Conservation (phyloP, 2,797 vertebrate species). For the Muscicapa comitata region DNA sequence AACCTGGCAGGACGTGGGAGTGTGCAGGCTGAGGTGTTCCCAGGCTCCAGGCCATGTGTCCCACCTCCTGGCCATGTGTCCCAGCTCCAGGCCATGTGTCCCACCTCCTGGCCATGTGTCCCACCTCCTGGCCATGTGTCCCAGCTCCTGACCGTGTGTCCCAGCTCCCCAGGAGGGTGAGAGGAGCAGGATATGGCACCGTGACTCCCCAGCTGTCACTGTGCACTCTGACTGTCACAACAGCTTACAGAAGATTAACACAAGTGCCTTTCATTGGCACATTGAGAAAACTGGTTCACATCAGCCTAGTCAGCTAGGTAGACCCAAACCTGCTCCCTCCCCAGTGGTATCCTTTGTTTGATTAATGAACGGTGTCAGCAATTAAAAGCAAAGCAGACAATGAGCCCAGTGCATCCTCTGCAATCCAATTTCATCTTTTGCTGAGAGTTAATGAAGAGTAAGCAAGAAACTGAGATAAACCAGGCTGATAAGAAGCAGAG, state of each 20-base stretch:
- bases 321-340: neutral
- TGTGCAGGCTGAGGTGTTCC: constrained; percentile 66
- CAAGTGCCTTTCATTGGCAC: constrained; percentile 35
- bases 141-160: constrained; percentile 24
- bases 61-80: neutral
- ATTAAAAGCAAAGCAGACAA: constrained; percentile 15
- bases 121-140: neutral
- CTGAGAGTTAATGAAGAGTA: constrained; percentile 75
- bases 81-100: constrained; percentile 1
- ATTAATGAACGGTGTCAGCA: constrained; percentile 45
- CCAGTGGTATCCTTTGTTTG: constrained; percentile 39
- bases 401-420: neutral
- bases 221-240: neutral
- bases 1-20: constrained; percentile 73
- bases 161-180: neutral
- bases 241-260: neutral
- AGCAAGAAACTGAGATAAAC: constrained; percentile 75
- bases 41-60: constrained; percentile 70
- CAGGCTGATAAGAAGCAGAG: constrained; percentile 76
- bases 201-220: constrained; percentile 57
- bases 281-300: constrained; percentile 18
- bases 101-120: neutral
- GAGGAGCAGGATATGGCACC: neutral
- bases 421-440: constrained; percentile 57
- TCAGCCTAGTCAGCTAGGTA: constrained; percentile 33